Evolutionary conservation across 2,888 invertebrate species (phyloP).

Genomic region (Drosophila limbata): DNA sequence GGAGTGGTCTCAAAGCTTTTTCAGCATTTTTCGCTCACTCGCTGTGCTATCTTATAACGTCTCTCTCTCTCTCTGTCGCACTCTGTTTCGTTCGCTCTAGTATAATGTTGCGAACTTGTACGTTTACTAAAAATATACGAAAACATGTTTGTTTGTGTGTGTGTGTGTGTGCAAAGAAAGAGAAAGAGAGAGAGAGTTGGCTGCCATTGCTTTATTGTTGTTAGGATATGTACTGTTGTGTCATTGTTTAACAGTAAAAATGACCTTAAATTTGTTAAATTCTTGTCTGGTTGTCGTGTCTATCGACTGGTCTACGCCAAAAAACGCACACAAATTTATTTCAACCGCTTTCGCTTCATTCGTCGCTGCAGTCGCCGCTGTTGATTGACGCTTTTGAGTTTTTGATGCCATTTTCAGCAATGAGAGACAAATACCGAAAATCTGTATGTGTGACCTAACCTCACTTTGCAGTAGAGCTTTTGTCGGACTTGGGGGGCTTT

Average conservation of each 20-base stretch:
- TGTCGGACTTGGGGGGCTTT: background rate
- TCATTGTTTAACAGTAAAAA: constrained; percentile 77
- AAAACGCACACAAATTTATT: constrained; percentile 44
- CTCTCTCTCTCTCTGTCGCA: constrained; percentile 28
- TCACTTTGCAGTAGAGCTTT: constrained; percentile 31
- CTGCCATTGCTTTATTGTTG: constrained; percentile 68
- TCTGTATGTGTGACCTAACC: constrained; percentile 37
- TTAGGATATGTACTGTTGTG: constrained; percentile 55
- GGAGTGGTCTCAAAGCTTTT: constrained; percentile 83
- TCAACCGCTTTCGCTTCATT: constrained; percentile 34
- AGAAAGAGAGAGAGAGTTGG: constrained; percentile 3
- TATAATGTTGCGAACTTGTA: constrained; percentile 53
- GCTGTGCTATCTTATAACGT: constrained; percentile 26
- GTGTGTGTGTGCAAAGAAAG: constrained; percentile 26
- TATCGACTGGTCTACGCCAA: constrained; percentile 37
- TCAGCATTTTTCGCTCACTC: constrained; percentile 65
- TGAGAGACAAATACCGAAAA: constrained; percentile 19
- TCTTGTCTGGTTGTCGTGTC: constrained; percentile 45
- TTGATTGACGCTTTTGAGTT: constrained; percentile 29
- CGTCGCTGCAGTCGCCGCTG: constrained; percentile 5
- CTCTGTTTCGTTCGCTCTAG: constrained; percentile 6
- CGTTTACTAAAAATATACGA: constrained; percentile 58
- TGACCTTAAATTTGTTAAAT: constrained; percentile 79
- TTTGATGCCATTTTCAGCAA: constrained; percentile 30
- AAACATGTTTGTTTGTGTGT: constrained; percentile 41